Percentiles rank a stretch among this genome's conserved stretches.
Evolutionary conservation across 2,797 vertebrate genomes (phyloP).

Genomic region (Buceros bicornis): DNA sequence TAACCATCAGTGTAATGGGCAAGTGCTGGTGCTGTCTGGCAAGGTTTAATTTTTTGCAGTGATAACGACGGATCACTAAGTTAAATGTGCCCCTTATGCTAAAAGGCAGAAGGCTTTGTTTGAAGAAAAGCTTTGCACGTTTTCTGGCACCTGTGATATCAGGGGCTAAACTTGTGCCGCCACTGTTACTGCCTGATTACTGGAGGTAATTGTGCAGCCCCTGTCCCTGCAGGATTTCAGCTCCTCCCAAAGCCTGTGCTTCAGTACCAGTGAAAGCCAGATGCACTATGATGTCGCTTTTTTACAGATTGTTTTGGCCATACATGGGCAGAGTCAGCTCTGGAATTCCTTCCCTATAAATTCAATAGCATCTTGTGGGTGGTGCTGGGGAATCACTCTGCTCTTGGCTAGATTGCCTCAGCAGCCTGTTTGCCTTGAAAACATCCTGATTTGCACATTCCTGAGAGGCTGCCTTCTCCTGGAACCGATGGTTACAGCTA

Average conservation of each 20-base stretch:
- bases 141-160: neutral
- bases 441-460: slow-evolving; percentile 40
- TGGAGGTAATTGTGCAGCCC: neutral
- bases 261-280: slow-evolving; percentile 14
- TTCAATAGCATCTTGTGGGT: slow-evolving; percentile 63
- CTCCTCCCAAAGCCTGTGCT: neutral
- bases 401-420: neutral
- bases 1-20: neutral
- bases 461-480: slow-evolving; percentile 11
- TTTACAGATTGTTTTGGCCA: slow-evolving; percentile 59
- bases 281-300: neutral
- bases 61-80: neutral
- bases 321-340: slow-evolving; percentile 71
- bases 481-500: neutral
- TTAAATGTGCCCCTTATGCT: neutral
- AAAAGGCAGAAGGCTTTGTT: neutral
- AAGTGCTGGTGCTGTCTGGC: neutral
- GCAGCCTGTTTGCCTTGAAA: slow-evolving; percentile 24
- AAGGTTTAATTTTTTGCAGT: neutral
- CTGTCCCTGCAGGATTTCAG: neutral
- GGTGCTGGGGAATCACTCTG: slow-evolving; percentile 49
- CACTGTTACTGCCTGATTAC: rapidly evolving
- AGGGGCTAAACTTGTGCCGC: neutral
- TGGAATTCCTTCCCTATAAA: slow-evolving; percentile 64
- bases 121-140: neutral